phyloP scores from a whole-genome alignment of 2,113 vertebrate genomes.

The Tichodroma muraria region DNA sequence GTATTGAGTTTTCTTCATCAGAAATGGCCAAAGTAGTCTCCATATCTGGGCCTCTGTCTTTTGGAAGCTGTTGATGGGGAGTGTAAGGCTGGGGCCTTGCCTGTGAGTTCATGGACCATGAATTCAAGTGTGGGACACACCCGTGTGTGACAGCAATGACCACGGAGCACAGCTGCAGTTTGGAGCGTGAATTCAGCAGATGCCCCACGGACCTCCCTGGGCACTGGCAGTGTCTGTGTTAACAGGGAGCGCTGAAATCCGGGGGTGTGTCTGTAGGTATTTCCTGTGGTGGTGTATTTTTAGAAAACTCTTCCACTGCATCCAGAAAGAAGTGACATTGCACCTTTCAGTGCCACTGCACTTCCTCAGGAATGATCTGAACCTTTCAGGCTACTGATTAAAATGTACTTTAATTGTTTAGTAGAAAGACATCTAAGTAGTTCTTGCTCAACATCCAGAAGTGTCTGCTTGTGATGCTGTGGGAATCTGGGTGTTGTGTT shows the following conservation, averaged over 20 bases:
- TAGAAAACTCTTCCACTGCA: not conserved
- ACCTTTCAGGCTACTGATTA: not conserved
- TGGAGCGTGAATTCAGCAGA: not conserved
- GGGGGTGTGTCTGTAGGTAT: not conserved
- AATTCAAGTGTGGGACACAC: no score
- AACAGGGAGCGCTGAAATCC: not conserved
- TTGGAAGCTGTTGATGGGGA: not conserved
- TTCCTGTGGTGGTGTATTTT: not conserved
- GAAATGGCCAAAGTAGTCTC: not conserved
- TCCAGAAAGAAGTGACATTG: not conserved
- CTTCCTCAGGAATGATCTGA: not conserved
- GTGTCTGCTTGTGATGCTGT: not conserved
- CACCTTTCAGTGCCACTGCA: not conserved
- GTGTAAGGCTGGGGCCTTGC: not conserved
- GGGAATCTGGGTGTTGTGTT: not conserved
- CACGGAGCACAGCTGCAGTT: fast-evolving
- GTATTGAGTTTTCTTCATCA: not conserved
- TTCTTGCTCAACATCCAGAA: not conserved
- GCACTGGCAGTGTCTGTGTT: not conserved
- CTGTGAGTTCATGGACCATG: fast-evolving
- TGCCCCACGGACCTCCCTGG: not conserved
- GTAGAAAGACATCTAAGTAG: not conserved
- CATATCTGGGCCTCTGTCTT: not conserved
- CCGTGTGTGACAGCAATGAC: not conserved
- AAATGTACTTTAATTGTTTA: not conserved